Evolutionary conservation across 2,797 vertebrate genomes (phyloP).

Genomic region (Cheirogaleus major): DNA sequence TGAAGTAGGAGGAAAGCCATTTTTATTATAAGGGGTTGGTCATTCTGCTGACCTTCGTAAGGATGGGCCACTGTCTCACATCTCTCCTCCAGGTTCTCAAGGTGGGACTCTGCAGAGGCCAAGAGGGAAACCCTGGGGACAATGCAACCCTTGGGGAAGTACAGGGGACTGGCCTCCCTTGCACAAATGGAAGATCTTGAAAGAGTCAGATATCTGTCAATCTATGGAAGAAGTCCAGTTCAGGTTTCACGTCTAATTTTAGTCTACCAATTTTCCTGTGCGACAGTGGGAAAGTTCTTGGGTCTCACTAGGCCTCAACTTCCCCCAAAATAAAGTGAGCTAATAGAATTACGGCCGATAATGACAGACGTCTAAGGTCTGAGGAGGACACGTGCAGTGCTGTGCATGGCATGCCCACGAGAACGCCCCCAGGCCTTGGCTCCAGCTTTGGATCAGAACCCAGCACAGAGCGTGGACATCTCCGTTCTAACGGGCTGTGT

Average conservation of each 20-base stretch:
- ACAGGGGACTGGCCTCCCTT: background rate
- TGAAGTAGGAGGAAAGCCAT: background rate
- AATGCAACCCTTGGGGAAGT: rapidly evolving
- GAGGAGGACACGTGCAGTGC: background rate
- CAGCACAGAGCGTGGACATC: background rate
- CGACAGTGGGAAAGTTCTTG: background rate
- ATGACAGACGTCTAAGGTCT: background rate
- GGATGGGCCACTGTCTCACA: background rate
- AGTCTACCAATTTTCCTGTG: background rate
- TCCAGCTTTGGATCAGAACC: background rate
- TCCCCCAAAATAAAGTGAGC: background rate
- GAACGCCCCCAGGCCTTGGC: background rate
- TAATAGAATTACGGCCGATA: background rate
- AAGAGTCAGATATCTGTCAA: background rate
- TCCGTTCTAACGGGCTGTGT: background rate
- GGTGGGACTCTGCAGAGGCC: background rate
- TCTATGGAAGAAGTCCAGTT: background rate
- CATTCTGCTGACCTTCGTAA: background rate
- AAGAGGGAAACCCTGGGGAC: background rate
- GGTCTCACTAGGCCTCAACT: background rate
- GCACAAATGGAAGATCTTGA: background rate
- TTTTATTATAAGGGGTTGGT: background rate
- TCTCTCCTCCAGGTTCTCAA: background rate
- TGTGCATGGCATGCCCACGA: background rate
- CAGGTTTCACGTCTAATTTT: background rate